Evolutionary conservation across 1,140 invertebrate genomes (phyloP).

Genomic region (Pachypsylla venusta): DNA sequence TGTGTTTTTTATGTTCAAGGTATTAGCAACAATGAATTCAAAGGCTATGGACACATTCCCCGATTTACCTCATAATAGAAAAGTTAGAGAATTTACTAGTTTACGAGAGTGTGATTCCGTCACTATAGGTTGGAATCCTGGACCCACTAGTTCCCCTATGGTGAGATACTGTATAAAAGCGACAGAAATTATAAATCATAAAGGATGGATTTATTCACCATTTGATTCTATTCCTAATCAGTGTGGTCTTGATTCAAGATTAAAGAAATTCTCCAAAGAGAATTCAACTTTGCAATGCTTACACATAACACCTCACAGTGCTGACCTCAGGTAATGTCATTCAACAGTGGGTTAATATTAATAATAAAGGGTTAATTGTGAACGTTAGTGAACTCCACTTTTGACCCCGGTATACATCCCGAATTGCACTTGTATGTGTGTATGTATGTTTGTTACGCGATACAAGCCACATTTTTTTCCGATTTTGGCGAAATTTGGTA

Average conservation of each 20-base stretch:
- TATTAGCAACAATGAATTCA: conserved; percentile 28
- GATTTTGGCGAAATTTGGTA: no score
- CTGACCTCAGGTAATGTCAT: conserved; percentile 14
- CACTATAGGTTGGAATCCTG: conserved; percentile 32
- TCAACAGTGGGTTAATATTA: no score
- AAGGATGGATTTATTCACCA: not conserved
- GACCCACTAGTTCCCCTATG: conserved; percentile 9
- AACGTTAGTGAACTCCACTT: no score
- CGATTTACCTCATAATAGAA: conserved; percentile 29
- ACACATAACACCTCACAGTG: conserved; percentile 25
- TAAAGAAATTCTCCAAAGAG: conserved; percentile 28
- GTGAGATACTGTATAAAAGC: conserved; percentile 17
- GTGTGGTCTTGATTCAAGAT: conserved; percentile 31
- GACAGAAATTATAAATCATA: not conserved
- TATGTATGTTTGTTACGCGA: no score
- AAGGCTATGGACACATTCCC: conserved; percentile 27
- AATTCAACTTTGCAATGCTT: conserved; percentile 29
- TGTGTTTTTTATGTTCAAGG: conserved; percentile 21
- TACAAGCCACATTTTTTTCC: no score
- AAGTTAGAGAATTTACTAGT: conserved; percentile 29
- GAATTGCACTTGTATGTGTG: no score
- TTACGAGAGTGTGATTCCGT: conserved; percentile 31
- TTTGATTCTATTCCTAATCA: conserved; percentile 29
- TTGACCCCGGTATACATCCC: no score
- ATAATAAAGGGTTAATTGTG: no score